A percentile compares a stretch with the other conserved stretches of the same genome.
Conservation (phyloP, 2,888 invertebrate genomes). For the Sinodicranocentrus sp. region DNA sequence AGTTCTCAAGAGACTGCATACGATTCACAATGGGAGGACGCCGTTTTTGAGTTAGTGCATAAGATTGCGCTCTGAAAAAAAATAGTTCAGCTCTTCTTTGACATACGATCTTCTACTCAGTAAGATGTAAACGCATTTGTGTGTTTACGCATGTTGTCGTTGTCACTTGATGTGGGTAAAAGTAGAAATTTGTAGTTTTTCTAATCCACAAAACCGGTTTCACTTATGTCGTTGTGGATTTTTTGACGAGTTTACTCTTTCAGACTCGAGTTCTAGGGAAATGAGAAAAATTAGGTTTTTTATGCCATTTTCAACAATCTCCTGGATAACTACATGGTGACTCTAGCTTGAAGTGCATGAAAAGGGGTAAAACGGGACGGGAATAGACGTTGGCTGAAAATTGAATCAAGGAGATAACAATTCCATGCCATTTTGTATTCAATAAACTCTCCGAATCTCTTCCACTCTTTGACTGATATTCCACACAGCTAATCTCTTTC, state of each 20-base stretch:
- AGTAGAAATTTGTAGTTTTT: slow-evolving; percentile 42
- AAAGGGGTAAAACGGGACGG: no score
- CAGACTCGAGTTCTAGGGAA: background rate
- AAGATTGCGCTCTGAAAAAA: no score
- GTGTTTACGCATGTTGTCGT: slow-evolving; percentile 52
- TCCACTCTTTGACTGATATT: no score
- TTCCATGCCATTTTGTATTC: no score
- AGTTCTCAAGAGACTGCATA: slow-evolving; percentile 20
- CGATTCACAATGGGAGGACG: background rate
- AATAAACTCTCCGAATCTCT: no score
- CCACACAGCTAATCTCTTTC: no score
- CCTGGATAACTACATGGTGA: background rate
- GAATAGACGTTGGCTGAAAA: no score
- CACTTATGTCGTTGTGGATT: slow-evolving; percentile 1
- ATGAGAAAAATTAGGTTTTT: background rate
- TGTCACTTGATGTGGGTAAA: slow-evolving; percentile 59
- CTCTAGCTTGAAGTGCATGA: no score
- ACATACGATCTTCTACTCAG: background rate
- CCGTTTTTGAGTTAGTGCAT: background rate
- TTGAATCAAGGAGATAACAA: no score
- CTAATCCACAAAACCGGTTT: slow-evolving; percentile 53
- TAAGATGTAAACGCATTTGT: slow-evolving; percentile 12
- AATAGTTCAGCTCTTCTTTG: no score
- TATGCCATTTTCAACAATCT: slow-evolving; percentile 10
- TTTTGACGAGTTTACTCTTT: background rate